phyloP scores from a whole-genome alignment of 2,888 invertebrate species.

The Ophonus ardosiacus region DNA sequence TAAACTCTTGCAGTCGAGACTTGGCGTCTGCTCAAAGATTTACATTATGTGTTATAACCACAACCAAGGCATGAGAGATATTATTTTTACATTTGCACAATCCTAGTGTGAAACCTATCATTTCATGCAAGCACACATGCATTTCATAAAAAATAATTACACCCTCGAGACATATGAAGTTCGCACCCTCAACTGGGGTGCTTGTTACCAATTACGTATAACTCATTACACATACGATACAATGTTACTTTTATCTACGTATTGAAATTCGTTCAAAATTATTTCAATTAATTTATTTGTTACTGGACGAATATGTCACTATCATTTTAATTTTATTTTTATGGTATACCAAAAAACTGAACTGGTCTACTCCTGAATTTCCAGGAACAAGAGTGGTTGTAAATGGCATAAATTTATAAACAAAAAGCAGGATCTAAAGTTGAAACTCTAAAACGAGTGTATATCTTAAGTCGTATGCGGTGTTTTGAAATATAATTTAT shows the following conservation, averaged over 20 bases:
- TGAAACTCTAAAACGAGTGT: no score
- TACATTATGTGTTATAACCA: conserved; percentile 2
- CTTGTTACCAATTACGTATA: conserved; percentile 8
- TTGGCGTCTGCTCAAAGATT: neutral
- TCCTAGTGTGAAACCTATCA: conserved; percentile 1
- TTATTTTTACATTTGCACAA: conserved; percentile 41
- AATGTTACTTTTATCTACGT: neutral
- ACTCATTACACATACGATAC: conserved; percentile 10
- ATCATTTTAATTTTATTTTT: no score
- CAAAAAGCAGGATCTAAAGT: no score
- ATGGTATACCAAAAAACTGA: no score
- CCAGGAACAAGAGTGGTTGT: no score
- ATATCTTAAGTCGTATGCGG: neutral
- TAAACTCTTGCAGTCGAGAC: neutral
- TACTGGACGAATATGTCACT: no score
- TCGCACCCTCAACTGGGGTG: conserved; percentile 20
- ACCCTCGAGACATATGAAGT: conserved; percentile 41
- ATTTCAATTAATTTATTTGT: no score
- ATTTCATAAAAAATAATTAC: conserved; percentile 41
- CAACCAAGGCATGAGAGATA: conserved; percentile 5
- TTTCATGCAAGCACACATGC: neutral
- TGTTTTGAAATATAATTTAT: neutral
- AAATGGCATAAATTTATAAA: no score
- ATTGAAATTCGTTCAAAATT: neutral
- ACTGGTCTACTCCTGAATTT: no score